Evolutionary conservation across 2,797 vertebrate genomes (phyloP).

Genomic region (Orestias chungarensis): DNA sequence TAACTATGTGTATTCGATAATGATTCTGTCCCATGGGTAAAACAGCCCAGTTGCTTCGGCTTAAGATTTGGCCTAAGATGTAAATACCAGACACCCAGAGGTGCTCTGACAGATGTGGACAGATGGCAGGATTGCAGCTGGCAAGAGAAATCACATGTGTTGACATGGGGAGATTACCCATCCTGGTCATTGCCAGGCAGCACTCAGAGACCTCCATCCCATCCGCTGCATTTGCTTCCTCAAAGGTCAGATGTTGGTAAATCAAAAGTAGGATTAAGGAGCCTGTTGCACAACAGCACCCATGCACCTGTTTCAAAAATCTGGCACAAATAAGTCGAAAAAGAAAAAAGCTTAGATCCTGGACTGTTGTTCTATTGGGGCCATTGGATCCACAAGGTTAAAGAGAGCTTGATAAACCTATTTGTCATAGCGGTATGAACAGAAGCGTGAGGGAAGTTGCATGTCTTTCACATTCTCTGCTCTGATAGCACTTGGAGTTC

Average conservation of each 20-base stretch:
- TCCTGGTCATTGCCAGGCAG: conserved; percentile 50
- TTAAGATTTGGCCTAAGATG: conserved; percentile 50
- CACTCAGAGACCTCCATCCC: conserved; percentile 58
- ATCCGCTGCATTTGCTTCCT: conserved; percentile 66
- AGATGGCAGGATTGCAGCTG: conserved; percentile 82
- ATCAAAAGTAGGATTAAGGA: conserved; percentile 64
- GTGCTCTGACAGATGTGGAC: conserved; percentile 80
- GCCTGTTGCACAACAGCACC: conserved; percentile 66
- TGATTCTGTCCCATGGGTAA: conserved; percentile 48
- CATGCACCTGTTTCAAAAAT: conserved; percentile 69
- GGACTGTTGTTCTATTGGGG: conserved; percentile 53
- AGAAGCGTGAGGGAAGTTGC: conserved; percentile 56
- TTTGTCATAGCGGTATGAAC: conserved; percentile 30
- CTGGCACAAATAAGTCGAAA: conserved; percentile 44
- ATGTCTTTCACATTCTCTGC: conserved; percentile 52
- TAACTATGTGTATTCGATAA: conserved; percentile 28
- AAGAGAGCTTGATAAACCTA: conserved; percentile 68
- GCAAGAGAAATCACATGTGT: conserved; percentile 67
- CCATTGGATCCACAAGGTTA: conserved; percentile 57
- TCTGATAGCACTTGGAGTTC: conserved; percentile 64
- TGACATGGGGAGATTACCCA: conserved; percentile 73
- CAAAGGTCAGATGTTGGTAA: conserved; percentile 70
- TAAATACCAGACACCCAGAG: conserved; percentile 62
- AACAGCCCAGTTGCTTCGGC: conserved; percentile 68
- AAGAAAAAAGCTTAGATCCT: conserved; percentile 31